phyloP scores from a whole-genome alignment of 2,797 vertebrate genomes.

The Pristis pectinata region DNA sequence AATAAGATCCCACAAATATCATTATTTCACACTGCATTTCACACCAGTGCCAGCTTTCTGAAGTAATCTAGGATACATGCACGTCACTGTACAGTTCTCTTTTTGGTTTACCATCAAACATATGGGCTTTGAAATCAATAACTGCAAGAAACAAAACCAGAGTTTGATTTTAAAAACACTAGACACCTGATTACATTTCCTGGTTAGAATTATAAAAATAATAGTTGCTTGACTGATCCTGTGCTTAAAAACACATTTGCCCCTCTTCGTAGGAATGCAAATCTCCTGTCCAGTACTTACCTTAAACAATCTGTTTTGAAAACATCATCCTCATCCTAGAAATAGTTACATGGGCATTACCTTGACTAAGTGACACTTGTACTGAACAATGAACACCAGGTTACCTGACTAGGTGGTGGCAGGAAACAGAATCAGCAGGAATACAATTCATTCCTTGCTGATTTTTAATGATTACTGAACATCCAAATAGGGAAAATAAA shows the following conservation, averaged over 20 bases:
- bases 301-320: background rate
- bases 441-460: background rate
- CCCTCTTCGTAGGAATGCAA: background rate
- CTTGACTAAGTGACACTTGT: background rate
- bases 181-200: constrained; percentile 8
- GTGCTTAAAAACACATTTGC: background rate
- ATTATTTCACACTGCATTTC: background rate
- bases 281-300: background rate
- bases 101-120: constrained; percentile 28
- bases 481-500: background rate
- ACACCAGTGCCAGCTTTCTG: background rate
- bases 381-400: background rate
- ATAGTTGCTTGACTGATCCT: constrained; percentile 1
- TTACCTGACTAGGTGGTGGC: background rate
- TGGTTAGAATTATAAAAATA: background rate
- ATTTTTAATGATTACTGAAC: background rate
- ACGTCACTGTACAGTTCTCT: background rate
- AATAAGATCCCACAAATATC: background rate
- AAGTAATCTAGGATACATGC: background rate
- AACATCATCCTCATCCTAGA: background rate
- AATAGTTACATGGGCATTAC: background rate
- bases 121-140: background rate
- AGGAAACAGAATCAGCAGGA: background rate
- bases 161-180: constrained; percentile 25
- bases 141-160: constrained; percentile 10